These are phyloP conservation scores for Cyclura pinguis DNA, from an alignment of 2,797 vertebrate genomes.

Conservation along the genomic window DNA sequence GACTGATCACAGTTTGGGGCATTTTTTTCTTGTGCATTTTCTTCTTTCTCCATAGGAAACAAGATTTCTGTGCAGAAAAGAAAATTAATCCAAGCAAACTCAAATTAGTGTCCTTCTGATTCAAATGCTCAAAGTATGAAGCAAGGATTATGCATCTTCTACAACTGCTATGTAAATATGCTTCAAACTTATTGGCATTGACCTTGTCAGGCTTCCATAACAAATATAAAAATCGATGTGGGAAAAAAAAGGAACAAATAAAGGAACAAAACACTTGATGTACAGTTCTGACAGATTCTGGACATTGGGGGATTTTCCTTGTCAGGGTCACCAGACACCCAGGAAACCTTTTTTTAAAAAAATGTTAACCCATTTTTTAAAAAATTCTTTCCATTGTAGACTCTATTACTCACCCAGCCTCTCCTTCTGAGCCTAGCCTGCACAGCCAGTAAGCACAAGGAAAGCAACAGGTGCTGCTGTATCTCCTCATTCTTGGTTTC, in stretches of 20 bases:
- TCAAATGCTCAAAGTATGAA: slow-evolving; percentile 54
- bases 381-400: background rate
- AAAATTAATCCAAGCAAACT: slow-evolving; percentile 56
- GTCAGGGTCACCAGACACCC: no score
- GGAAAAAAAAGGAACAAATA: no score
- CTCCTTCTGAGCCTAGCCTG: background rate
- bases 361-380: no score
- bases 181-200: slow-evolving; percentile 50
- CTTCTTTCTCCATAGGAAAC: no score
- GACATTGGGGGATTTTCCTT: no score
- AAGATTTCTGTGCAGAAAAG: no score
- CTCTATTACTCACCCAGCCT: no score
- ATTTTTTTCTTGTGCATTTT: no score
- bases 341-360: no score
- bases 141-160: slow-evolving; percentile 45
- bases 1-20: no score
- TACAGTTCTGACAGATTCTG: no score
- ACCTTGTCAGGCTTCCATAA: slow-evolving; percentile 53
- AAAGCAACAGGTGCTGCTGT: background rate
- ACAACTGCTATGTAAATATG: slow-evolving; percentile 29
- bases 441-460: background rate
- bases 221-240: slow-evolving; percentile 22
- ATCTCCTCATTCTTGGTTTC: background rate
- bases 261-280: no score
- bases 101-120: slow-evolving; percentile 67